Conservation (phyloP, 1,140 invertebrate species). For the Dufourea novaeangliae region DNA sequence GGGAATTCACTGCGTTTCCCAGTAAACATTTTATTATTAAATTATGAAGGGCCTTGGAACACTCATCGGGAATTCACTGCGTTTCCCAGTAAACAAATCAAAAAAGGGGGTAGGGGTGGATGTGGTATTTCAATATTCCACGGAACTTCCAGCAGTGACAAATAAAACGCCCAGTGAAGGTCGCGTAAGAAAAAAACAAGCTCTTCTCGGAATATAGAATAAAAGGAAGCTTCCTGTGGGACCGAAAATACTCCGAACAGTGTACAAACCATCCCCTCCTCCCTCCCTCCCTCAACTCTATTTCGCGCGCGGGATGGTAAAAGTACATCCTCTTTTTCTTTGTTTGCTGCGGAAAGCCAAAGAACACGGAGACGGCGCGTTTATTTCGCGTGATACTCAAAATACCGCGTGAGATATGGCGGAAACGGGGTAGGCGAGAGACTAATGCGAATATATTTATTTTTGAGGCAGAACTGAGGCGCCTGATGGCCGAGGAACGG, state of each 20-base stretch:
- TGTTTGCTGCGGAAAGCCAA: not conserved
- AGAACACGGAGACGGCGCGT: not conserved
- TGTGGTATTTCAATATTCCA: not conserved
- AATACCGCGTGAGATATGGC: conserved; percentile 12
- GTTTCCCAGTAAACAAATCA: no score
- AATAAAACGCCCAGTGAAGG: not conserved
- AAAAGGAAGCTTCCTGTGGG: not conserved
- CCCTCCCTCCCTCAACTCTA: not conserved
- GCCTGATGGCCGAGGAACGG: conserved; percentile 16
- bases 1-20: no score
- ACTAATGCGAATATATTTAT: conserved; percentile 39
- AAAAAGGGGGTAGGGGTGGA: no score
- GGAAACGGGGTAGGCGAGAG: conserved; percentile 24
- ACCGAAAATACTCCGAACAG: not conserved
- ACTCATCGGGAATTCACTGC: no score
- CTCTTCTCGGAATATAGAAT: not conserved
- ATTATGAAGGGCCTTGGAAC: no score
- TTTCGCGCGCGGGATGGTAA: not conserved
- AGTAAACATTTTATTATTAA: no score
- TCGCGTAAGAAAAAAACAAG: not conserved
- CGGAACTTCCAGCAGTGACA: not conserved
- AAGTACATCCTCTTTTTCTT: not conserved
- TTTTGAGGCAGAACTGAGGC: not conserved
- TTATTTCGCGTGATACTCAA: conserved; percentile 27
- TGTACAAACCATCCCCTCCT: not conserved